phyloP scores from a whole-genome alignment of 1,140 invertebrate species.

The Pogonognathellus flavescens region DNA sequence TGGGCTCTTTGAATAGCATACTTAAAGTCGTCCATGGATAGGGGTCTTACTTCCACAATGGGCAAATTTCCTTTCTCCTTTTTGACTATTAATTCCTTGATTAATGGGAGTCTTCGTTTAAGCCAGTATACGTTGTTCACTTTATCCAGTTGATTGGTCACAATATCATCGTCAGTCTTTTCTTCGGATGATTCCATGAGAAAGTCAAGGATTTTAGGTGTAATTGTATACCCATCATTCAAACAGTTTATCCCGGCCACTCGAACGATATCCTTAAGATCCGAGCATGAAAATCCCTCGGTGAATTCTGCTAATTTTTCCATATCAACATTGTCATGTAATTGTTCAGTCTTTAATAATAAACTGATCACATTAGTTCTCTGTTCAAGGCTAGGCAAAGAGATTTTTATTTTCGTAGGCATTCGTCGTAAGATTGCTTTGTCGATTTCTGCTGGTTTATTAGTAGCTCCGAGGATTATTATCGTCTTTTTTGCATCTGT shows the following conservation, averaged over 20 bases:
- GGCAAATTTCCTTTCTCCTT: no score
- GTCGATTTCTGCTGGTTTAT: background rate
- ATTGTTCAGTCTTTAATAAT: background rate
- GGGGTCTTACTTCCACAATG: no score
- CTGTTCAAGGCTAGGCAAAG: background rate
- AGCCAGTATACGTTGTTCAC: no score
- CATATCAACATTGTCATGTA: background rate
- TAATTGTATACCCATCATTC: no score
- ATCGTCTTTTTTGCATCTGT: background rate
- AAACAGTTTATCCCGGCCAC: background rate
- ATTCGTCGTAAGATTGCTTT: background rate
- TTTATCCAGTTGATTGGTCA: no score
- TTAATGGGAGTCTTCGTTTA: no score
- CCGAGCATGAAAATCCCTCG: background rate
- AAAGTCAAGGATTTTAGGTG: background rate
- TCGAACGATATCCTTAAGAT: background rate
- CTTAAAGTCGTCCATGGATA: no score
- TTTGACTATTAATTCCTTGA: no score
- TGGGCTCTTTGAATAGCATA: no score
- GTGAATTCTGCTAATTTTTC: background rate
- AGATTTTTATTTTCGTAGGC: background rate
- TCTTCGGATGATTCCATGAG: no score
- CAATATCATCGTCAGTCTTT: no score
- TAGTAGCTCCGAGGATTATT: background rate
- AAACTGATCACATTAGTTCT: background rate